Conservation (phyloP, 1,140 invertebrate genomes). For the Sesamia nonagrioides region DNA sequence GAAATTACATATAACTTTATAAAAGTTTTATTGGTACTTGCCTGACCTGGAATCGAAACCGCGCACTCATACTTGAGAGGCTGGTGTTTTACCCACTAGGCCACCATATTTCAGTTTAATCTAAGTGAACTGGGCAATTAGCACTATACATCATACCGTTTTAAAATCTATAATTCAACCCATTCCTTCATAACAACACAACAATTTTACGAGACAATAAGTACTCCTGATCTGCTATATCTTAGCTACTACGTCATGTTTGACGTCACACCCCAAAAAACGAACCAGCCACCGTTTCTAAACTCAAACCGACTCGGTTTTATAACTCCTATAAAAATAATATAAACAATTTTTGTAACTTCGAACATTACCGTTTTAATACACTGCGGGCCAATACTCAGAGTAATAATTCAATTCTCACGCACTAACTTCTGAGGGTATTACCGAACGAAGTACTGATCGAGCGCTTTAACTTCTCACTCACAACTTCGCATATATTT, state of each 20-base stretch:
- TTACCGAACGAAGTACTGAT: constrained; percentile 47
- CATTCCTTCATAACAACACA: not conserved
- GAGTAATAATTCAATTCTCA: constrained; percentile 42
- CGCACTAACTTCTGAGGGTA: constrained; percentile 35
- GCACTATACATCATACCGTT: too few species aligned
- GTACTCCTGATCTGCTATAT: not conserved
- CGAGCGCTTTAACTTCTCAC: constrained; percentile 60
- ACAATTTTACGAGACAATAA: constrained; percentile 5
- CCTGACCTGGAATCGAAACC: too few species aligned
- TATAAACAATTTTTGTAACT: constrained; percentile 36
- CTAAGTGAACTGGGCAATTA: too few species aligned
- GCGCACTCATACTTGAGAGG: too few species aligned
- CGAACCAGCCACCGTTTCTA: not conserved
- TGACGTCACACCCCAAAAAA: constrained; percentile 1
- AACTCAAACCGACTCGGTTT: constrained; percentile 20
- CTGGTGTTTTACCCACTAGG: too few species aligned
- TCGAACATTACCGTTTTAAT: constrained; percentile 39
- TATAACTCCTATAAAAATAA: constrained; percentile 41
- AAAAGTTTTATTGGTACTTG: too few species aligned
- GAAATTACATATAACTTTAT: too few species aligned
- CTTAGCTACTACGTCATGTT: not conserved
- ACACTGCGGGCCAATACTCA: constrained; percentile 37
- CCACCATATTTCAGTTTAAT: too few species aligned
- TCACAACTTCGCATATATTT: constrained; percentile 59
- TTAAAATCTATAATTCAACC: too few species aligned